phyloP scores from a whole-genome alignment of 2,113 vertebrate species.

The Pipra filicauda region DNA sequence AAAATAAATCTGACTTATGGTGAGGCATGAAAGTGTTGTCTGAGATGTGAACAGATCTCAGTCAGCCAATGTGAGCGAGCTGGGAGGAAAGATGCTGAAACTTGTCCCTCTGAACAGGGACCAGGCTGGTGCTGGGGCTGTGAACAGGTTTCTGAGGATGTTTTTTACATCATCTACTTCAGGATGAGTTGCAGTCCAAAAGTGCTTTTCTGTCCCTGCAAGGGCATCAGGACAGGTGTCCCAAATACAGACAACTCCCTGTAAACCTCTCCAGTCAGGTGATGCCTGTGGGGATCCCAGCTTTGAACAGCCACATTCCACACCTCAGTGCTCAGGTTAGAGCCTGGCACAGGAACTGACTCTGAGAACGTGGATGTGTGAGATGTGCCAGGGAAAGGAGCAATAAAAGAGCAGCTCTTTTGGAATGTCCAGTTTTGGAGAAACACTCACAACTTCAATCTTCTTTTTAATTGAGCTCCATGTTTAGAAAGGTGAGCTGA shows the following conservation, averaged over 20 bases:
- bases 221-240: neutral
- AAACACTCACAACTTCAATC: neutral
- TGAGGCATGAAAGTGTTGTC: neutral
- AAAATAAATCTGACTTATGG: neutral
- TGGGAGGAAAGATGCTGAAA: neutral
- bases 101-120: neutral
- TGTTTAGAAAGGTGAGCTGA: neutral
- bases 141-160: neutral
- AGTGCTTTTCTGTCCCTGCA: neutral
- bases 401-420: neutral
- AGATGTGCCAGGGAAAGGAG: neutral
- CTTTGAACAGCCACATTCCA: neutral
- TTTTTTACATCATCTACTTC: neutral
- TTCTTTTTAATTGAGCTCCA: neutral
- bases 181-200: neutral
- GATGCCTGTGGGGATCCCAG: fast-evolving
- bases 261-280: neutral
- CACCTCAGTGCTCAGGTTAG: neutral
- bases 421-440: neutral
- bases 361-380: neutral
- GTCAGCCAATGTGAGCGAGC: neutral
- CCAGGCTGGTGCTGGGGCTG: neutral
- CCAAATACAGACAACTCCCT: neutral
- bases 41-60: neutral
- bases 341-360: neutral